phyloP scores from a whole-genome alignment of 2,113 vertebrate species.

The Albula goreensis region DNA sequence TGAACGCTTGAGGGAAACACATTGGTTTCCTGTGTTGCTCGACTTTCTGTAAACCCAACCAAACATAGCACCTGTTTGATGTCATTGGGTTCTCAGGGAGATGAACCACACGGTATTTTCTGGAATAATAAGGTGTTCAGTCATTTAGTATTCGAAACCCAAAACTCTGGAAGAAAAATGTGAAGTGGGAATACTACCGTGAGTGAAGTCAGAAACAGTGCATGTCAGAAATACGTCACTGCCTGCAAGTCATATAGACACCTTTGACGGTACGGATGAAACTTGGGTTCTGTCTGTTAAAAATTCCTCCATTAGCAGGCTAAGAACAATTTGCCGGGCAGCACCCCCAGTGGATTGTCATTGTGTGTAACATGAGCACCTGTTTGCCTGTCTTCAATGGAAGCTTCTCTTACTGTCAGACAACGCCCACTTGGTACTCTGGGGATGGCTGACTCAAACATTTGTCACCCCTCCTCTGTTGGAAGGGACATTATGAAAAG shows the following conservation, averaged over 20 bases:
- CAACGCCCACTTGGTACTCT: background rate
- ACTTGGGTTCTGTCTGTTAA: background rate
- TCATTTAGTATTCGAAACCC: background rate
- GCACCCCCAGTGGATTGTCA: background rate
- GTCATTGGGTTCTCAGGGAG: background rate
- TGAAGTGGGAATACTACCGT: background rate
- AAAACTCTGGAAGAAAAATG: background rate
- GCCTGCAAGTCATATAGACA: background rate
- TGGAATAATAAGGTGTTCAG: background rate
- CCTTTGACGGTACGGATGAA: background rate
- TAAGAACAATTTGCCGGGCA: background rate
- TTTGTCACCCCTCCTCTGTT: background rate
- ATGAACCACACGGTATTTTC: background rate
- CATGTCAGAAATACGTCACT: background rate
- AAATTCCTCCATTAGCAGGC: background rate
- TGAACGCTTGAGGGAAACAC: slow-evolving; percentile 37
- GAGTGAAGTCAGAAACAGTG: background rate
- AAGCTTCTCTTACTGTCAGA: background rate
- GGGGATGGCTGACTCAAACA: background rate
- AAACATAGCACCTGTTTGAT: slow-evolving; percentile 31
- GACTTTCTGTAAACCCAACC: slow-evolving; percentile 6
- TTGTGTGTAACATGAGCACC: background rate
- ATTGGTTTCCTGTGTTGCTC: slow-evolving; percentile 43
- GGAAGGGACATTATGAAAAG: background rate
- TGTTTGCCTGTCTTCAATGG: background rate